Evolutionary conservation across 2,888 invertebrate genomes (phyloP), one percentile per base, ranked within the genome.

Genomic region (Eupsilia transversa): DNA sequence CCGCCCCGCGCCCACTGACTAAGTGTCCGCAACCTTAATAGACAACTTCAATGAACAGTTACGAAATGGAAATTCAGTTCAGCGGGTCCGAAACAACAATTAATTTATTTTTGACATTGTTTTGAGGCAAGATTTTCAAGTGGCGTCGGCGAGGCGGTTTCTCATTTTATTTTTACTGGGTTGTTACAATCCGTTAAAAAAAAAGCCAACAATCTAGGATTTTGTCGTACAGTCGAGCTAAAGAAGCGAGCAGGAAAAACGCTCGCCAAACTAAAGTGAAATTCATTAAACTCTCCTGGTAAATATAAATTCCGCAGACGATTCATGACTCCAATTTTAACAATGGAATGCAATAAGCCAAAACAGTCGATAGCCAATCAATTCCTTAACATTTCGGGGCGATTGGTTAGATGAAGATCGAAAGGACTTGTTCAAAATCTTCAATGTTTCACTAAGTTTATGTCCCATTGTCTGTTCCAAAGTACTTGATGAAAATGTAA

Each of bases 321-420:
- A 73, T 72, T 74, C 9, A 57, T 20, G 74, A 14, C 38, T 57
- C 33, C 20, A 49, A 75, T 75, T 75, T 49, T 14, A 63, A 46
- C 30, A 75, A 27, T 27, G 30, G 38, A 61, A 73, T 60, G 76
- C 63, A 73, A 41, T 49, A n/a, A 49, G 20, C 20, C 41, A 2
- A 7, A 33, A 20, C 30, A 57, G 23, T 17, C 33, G 35, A 46
- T 46, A 46, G 38, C 60, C 38, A 60, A 73, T 74, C 20, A 35
- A 35, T 43, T 64, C n/a, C 33, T 14, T n/a, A 12, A 33, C 17
- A 0, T 64, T 33, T 20, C 1, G 6, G n/a, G 6, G 7, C 17
- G 20, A n/a, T n/a, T 14, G 9, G 3, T 20, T 30, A 12, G 9
- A 27, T 72, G 9, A 56, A 72, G 9, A 33, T 49, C 38, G 38